phyloP scores from a whole-genome alignment of 2,113 vertebrate species.

The Rhadina sibilatrix region DNA sequence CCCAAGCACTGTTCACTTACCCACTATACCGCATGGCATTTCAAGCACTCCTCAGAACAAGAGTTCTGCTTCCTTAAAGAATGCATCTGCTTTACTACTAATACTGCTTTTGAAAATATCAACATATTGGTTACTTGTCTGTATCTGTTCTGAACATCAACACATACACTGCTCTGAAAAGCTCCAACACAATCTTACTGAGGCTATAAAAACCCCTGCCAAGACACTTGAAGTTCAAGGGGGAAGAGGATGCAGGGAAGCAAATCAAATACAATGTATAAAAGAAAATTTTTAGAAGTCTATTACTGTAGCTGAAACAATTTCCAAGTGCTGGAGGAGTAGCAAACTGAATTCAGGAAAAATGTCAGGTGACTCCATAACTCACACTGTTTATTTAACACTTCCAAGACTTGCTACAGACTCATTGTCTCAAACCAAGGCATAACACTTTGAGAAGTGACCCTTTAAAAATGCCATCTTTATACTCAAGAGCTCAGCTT shows the following conservation, averaged over 20 bases:
- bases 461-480: not conserved
- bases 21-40: accelerated
- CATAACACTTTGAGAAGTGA: not conserved
- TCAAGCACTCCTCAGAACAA: not conserved
- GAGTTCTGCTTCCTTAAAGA: not conserved
- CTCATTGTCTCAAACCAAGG: not conserved
- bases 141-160: not conserved
- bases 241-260: not conserved
- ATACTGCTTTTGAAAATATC: not conserved
- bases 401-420: not conserved
- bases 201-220: not conserved
- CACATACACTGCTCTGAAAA: not conserved
- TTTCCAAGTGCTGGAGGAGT: not conserved
- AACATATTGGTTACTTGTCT: not conserved
- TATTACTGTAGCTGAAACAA: not conserved
- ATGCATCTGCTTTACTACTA: not conserved
- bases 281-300: not conserved
- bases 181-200: not conserved
- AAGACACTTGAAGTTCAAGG: not conserved
- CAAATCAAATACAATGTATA: not conserved
- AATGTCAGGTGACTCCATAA: not conserved
- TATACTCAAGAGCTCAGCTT: not conserved
- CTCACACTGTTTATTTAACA: not conserved
- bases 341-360: not conserved
- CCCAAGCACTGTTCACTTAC: not conserved